phyloP scores from a whole-genome alignment of 2,113 vertebrate species.

The Microcebus griseorufus region DNA sequence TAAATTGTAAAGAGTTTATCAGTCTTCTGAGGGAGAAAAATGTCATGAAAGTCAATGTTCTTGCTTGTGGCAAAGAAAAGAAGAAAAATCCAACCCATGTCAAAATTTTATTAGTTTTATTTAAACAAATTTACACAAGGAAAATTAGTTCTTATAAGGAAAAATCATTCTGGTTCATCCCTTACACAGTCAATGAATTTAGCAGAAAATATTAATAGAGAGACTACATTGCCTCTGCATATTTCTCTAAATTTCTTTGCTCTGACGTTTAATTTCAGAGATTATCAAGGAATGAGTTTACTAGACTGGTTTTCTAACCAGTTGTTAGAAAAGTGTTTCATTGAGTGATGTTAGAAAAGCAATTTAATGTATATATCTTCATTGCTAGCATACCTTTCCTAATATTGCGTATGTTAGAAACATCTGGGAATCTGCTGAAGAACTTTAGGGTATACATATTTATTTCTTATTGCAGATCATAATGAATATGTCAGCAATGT shows the following conservation, averaged over 20 bases:
- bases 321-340: not conserved
- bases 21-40: not conserved
- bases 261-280: conserved; percentile 3
- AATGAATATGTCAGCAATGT: not conserved
- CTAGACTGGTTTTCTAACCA: not conserved
- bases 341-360: not conserved
- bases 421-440: conserved; percentile 4
- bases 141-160: conserved; percentile 36
- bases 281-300: conserved; percentile 6
- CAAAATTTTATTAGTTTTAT: conserved; percentile 47
- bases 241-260: conserved; percentile 29
- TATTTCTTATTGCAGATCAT: not conserved
- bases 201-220: not conserved
- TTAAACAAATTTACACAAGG: conserved; percentile 37
- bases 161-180: conserved; percentile 25
- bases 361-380: not conserved
- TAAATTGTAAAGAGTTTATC: not conserved
- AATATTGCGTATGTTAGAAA: conserved; percentile 9
- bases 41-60: not conserved
- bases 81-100: not conserved
- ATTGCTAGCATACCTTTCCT: not conserved
- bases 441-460: not conserved
- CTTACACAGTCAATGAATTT: conserved; percentile 12
- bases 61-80: not conserved
- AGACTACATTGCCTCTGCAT: not conserved